Percentiles rank a stretch among this genome's conserved stretches.
These are phyloP conservation scores for Chionis minor DNA, from an alignment of 2,113 vertebrate species.

Conservation along the genomic window DNA sequence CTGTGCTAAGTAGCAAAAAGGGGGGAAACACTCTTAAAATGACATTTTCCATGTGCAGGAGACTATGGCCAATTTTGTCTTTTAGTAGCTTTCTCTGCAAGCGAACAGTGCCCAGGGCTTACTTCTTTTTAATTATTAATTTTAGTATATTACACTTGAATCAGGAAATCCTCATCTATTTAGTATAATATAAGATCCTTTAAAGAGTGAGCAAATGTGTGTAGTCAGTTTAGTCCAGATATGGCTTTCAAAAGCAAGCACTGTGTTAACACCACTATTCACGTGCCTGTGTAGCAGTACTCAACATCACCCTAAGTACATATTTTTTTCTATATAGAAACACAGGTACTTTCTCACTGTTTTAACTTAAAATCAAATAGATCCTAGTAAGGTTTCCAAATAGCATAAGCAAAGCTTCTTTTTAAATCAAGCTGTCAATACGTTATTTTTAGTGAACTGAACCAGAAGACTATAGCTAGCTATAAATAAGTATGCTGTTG, in stretches of 20 bases:
- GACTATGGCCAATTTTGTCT: too few relatives aligned
- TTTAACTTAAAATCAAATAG: background rate
- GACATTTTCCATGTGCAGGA: accelerated
- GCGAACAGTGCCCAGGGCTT: background rate
- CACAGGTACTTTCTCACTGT: accelerated
- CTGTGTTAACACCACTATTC: accelerated
- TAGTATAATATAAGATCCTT: background rate
- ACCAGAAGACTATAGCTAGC: background rate
- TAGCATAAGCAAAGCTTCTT: background rate
- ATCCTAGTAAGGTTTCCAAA: background rate
- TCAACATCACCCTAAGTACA: accelerated
- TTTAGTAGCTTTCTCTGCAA: background rate
- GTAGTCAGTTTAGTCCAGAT: accelerated
- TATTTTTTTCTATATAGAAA: background rate
- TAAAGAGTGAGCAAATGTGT: background rate
- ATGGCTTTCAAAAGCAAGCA: accelerated
- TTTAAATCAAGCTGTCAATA: accelerated
- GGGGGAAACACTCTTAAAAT: background rate
- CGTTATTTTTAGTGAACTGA: accelerated
- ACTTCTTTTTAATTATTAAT: background rate
- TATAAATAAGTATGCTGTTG: background rate
- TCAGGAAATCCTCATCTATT: accelerated
- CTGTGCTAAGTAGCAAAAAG: too few relatives aligned
- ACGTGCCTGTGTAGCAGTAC: accelerated
- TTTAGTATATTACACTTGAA: accelerated